These are phyloP conservation scores for Cerceris rybyensis DNA, from an alignment of 2,888 invertebrate species.

Conservation along the genomic window DNA sequence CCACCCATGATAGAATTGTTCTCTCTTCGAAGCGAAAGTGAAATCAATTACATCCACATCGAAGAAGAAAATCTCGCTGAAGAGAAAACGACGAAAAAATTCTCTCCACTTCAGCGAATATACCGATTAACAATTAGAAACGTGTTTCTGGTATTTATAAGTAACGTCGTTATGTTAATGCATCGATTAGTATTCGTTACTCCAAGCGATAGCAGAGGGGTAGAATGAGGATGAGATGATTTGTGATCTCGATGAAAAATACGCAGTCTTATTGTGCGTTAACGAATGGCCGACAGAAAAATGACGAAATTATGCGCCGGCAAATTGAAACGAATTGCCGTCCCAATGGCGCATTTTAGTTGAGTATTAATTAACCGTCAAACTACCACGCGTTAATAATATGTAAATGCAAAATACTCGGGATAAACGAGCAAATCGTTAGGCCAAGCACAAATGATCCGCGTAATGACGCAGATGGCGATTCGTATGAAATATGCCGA, in stretches of 20 bases:
- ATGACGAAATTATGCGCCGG: slow-evolving; percentile 32
- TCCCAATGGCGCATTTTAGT: slow-evolving; percentile 38
- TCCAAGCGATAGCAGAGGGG: background rate
- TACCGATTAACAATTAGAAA: background rate
- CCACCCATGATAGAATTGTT: slow-evolving; percentile 34
- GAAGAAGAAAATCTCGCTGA: background rate
- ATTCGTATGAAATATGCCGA: slow-evolving; percentile 33
- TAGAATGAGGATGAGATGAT: slow-evolving; percentile 19
- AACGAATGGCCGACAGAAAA: slow-evolving; percentile 27
- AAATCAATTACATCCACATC: slow-evolving; percentile 3
- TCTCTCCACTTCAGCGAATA: background rate
- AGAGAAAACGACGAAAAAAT: background rate
- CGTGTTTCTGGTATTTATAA: background rate
- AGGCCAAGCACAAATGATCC: slow-evolving; percentile 30
- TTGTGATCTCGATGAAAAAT: slow-evolving; percentile 27
- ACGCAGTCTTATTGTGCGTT: slow-evolving; percentile 25
- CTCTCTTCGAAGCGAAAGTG: slow-evolving; percentile 11
- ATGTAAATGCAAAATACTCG: slow-evolving; percentile 50
- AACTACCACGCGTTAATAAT: slow-evolving; percentile 43
- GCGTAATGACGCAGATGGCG: slow-evolving; percentile 16
- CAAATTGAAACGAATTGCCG: slow-evolving; percentile 33
- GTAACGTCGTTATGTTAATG: background rate
- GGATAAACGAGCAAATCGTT: slow-evolving; percentile 43
- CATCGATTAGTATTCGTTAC: background rate
- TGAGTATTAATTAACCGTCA: slow-evolving; percentile 48